Conservation (phyloP, 2,888 invertebrate species). For the Platypus cylindrus region DNA sequence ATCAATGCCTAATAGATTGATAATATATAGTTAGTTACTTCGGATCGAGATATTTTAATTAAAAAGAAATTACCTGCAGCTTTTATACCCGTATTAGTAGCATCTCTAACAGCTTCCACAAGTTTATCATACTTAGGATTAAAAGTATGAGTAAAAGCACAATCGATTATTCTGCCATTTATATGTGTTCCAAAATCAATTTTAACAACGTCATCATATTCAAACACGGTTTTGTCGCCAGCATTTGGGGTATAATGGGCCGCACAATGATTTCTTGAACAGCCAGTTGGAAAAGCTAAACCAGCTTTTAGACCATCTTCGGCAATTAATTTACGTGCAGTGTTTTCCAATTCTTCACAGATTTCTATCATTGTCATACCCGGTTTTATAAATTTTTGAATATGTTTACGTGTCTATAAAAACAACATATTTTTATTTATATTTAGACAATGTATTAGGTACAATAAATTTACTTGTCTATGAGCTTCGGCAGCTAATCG, state of each 20-base stretch:
- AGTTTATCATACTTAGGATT: constrained; percentile 92
- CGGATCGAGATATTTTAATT: neutral
- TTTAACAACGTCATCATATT: constrained; percentile 95
- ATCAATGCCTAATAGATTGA: constrained; percentile 52
- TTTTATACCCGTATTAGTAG: constrained; percentile 95
- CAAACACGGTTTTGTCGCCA: constrained; percentile 85
- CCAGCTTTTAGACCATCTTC: constrained; percentile 94
- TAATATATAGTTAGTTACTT: neutral
- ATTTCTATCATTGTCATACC: constrained; percentile 99
- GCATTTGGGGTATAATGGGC: constrained; percentile 99
- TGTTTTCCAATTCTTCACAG: constrained; percentile 89
- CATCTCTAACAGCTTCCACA: constrained; percentile 91
- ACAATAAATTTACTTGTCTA: constrained; percentile 53
- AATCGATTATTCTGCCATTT: constrained; percentile 96
- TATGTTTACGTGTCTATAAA: constrained; percentile 70
- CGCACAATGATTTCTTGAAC: constrained; percentile 94
- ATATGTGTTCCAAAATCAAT: constrained; percentile 98
- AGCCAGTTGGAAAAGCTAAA: constrained; percentile 72
- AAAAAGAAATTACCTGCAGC: constrained; percentile 31
- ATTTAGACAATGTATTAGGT: neutral
- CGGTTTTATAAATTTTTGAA: constrained; percentile 89
- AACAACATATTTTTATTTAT: neutral
- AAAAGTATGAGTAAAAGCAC: constrained; percentile 95
- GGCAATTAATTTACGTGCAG: constrained; percentile 80
- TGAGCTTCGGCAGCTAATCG: constrained; percentile 96